Evolutionary conservation across 2,113 vertebrate genomes (phyloP), one percentile per base, ranked within the genome.

Genomic region (Pterocles orientalis): DNA sequence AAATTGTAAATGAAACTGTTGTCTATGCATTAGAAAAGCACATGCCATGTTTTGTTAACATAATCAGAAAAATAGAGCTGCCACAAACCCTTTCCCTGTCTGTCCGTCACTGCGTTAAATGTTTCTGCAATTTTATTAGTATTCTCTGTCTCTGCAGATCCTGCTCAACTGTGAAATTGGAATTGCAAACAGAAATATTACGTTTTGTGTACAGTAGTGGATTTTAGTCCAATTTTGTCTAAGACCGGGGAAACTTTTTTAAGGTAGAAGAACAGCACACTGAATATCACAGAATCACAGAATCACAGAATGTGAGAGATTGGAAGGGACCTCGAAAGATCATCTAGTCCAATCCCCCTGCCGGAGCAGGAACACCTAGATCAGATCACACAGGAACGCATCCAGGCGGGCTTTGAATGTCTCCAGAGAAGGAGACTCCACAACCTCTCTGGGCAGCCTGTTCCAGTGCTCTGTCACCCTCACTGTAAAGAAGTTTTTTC

Each of bases 121-220:
- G 97, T 92, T 97, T 97, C 97, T 97, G 97, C 96, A 95, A 88
- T 98, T 98, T 98, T 98, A 98, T 98, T 98, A 97, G 92, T 98
- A 98, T 97, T 97, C 94, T 98, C 96, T 98, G 96, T 96, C 97
- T 97, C 97, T 98, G 95, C 92, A 98, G 96, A 97, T 98, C 93
- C 97, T 96, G 96, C 93, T 98, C 98, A 97, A 94, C 98, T 98
- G 98, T 98, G 98, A 98, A 98, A 98, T 98, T 98, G 98, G 97
- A 98, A 98, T 96, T 97, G 97, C 96, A 98, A 98, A 98, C 98
- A 98, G 97, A 98, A 98, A 98, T 98, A 98, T 95, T 97, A 97
- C 81, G 66, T 98, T 98, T 98, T 95, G 97, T 94, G 92, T 95
- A 97, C 69, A 96, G 95, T 89, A 92, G 95, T 94, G 97, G 96